These are phyloP conservation scores for Cataglyphis cursor DNA, from an alignment of 2,888 invertebrate genomes.

Conservation along the genomic window DNA sequence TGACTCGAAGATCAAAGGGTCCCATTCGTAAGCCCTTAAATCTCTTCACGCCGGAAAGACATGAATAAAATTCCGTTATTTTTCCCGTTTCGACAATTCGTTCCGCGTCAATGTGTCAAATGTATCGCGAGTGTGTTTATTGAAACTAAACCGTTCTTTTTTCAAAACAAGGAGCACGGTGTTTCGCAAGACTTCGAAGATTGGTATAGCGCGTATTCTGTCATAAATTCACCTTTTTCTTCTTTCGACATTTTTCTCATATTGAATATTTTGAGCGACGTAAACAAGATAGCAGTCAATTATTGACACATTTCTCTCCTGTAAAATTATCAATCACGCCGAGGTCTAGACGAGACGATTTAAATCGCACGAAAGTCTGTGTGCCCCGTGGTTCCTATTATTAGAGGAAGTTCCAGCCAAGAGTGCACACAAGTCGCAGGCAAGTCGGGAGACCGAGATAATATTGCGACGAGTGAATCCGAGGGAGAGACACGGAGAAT, in stretches of 20 bases:
- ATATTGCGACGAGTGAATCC: slow-evolving; percentile 20
- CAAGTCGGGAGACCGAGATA: slow-evolving; percentile 14
- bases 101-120: slow-evolving; percentile 13
- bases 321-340: not conserved
- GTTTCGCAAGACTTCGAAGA: slow-evolving; percentile 26
- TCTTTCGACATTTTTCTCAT: not conserved
- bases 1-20: slow-evolving; percentile 23
- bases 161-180: not conserved
- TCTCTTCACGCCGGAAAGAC: slow-evolving; percentile 27
- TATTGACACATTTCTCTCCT: not conserved
- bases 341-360: not conserved
- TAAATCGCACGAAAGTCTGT: slow-evolving; percentile 11
- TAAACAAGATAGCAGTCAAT: not conserved
- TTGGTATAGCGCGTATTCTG: not conserved
- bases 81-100: slow-evolving; percentile 8
- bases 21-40: slow-evolving; percentile 27
- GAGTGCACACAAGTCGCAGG: slow-evolving; percentile 27
- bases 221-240: not conserved
- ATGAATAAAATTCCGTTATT: slow-evolving; percentile 34
- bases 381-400: slow-evolving; percentile 26
- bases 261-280: not conserved
- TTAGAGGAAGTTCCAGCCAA: slow-evolving; percentile 39
- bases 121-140: slow-evolving; percentile 26
- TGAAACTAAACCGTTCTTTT: not conserved
- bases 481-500: not conserved